A percentile compares a stretch with the other conserved stretches of the same genome.
phyloP scores from a whole-genome alignment of 2,888 invertebrate species.

The Stenodema calcarata region DNA sequence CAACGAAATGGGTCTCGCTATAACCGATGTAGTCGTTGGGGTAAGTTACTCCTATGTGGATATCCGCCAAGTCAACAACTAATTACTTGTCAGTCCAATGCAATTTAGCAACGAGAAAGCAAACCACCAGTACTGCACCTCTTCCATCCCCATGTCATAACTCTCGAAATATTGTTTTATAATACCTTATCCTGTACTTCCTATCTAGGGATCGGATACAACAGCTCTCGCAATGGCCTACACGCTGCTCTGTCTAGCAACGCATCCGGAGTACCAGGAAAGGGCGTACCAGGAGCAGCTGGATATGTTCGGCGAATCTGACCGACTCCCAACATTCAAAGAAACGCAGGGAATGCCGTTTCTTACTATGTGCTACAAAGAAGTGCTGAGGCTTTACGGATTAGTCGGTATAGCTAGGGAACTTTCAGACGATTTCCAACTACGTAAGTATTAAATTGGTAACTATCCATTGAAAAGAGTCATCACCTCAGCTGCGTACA shows the following conservation, averaged over 20 bases:
- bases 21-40: slow-evolving; percentile 11
- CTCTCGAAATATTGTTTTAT: too few species aligned
- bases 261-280: slow-evolving; percentile 50
- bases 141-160: too few species aligned
- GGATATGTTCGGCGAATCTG: slow-evolving; percentile 57
- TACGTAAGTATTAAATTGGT: neutral
- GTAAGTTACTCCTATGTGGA: neutral
- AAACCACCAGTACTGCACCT: too few species aligned
- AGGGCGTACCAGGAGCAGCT: slow-evolving; percentile 55
- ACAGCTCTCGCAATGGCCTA: neutral
- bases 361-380: slow-evolving; percentile 59
- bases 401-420: slow-evolving; percentile 59
- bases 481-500: too few species aligned
- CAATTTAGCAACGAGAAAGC: too few species aligned
- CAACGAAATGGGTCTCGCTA: slow-evolving; percentile 3
- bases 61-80: too few species aligned
- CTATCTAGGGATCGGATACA: slow-evolving; percentile 24
- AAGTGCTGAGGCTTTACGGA: slow-evolving; percentile 59
- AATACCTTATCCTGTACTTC: too few species aligned
- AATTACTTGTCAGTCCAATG: too few species aligned
- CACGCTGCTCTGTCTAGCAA: slow-evolving; percentile 12
- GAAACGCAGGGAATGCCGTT: slow-evolving; percentile 57
- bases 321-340: slow-evolving; percentile 55
- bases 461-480: too few species aligned
- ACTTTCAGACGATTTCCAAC: slow-evolving; percentile 55